Conservation (phyloP, 2,888 invertebrate genomes). For the Drosophila nr. perissopoda region DNA sequence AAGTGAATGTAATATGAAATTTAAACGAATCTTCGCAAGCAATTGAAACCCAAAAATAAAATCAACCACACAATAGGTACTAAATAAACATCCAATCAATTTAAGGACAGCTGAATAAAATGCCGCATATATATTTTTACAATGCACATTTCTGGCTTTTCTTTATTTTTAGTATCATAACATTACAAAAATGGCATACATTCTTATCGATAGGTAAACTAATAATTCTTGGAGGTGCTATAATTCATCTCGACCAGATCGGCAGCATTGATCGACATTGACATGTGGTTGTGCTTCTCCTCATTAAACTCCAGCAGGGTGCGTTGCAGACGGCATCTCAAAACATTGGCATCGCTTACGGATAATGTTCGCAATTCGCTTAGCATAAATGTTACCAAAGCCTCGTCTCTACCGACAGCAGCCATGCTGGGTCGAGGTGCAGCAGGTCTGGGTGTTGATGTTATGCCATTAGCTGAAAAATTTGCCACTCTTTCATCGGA, state of each 20-base stretch:
- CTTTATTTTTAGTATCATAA: neutral
- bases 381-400: slow-evolving; percentile 6
- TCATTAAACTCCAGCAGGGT: slow-evolving; percentile 28
- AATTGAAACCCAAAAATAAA: slow-evolving; percentile 30
- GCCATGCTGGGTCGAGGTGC: neutral
- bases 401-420: slow-evolving; percentile 4
- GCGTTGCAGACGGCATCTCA: slow-evolving; percentile 26
- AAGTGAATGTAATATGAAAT: slow-evolving; percentile 42
- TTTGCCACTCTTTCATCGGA: neutral
- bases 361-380: slow-evolving; percentile 16
- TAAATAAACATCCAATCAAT: slow-evolving; percentile 40
- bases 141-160: slow-evolving; percentile 47
- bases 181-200: neutral
- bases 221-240: neutral
- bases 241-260: neutral
- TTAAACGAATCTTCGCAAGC: slow-evolving; percentile 6
- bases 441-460: neutral
- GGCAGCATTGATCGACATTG: neutral
- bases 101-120: slow-evolving; percentile 63
- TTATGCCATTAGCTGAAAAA: neutral
- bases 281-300: slow-evolving; percentile 2
- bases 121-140: slow-evolving; percentile 67
- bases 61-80: slow-evolving; percentile 37
- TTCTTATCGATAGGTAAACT: neutral
- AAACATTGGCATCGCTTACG: slow-evolving; percentile 7